Conservation (phyloP, 2,888 invertebrate species). For the Scaptomyza tumidula region DNA sequence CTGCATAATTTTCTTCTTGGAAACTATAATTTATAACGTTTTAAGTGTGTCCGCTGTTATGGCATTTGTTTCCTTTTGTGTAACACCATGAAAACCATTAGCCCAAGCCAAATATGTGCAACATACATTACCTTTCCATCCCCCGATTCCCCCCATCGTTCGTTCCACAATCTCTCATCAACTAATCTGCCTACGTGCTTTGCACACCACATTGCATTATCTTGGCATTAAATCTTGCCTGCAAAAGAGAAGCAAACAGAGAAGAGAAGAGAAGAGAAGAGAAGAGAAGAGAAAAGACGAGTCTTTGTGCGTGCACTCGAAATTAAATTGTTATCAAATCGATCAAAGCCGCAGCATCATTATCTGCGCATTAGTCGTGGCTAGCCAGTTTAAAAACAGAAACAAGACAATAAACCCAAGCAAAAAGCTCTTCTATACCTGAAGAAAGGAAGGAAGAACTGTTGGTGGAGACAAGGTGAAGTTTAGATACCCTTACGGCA, state of each 20-base stretch:
- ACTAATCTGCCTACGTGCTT: conserved; percentile 72
- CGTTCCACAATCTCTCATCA: conserved; percentile 26
- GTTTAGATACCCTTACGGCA: not conserved
- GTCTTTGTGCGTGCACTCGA: conserved; percentile 66
- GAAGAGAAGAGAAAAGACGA: conserved; percentile 7
- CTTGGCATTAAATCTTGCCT: conserved; percentile 39
- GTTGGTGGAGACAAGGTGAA: not conserved
- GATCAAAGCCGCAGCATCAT: conserved; percentile 78
- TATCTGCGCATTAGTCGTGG: conserved; percentile 75
- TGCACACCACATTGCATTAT: conserved; percentile 66
- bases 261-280: not conserved
- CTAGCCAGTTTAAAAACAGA: conserved; percentile 24
- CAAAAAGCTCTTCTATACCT: not conserved
- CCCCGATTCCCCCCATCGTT: not conserved
- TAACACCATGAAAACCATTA: conserved; percentile 28
- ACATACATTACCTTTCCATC: conserved; percentile 1
- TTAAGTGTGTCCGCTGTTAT: not conserved
- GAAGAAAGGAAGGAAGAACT: not conserved
- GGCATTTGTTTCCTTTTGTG: conserved; percentile 3
- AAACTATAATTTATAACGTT: conserved; percentile 1
- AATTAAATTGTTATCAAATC: conserved; percentile 79
- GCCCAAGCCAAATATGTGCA: conserved; percentile 30
- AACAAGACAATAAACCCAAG: not conserved
- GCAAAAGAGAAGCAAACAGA: conserved; percentile 9
- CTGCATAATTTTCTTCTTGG: no score